phyloP scores from a whole-genome alignment of 2,113 vertebrate genomes.

The Cyprichromis sp. region DNA sequence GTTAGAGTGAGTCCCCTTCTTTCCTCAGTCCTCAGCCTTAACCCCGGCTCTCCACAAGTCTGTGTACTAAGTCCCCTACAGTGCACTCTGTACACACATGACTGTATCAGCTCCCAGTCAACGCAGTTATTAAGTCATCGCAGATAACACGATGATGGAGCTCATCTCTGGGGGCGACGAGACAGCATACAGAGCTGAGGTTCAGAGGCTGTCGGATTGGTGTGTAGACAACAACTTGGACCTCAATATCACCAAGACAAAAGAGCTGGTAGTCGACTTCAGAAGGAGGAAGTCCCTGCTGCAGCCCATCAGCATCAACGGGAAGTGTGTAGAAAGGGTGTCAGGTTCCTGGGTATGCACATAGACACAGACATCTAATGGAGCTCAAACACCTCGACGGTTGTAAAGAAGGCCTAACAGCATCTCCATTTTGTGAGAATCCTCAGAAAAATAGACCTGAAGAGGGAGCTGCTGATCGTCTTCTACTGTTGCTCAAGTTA shows the following conservation, averaged over 20 bases:
- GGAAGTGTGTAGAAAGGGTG: not conserved
- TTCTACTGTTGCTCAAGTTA: not conserved
- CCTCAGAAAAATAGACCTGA: not conserved
- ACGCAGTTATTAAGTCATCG: not conserved
- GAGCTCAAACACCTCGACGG: not conserved
- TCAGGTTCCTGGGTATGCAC: not conserved
- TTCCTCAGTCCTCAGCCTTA: not conserved
- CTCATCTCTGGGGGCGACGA: not conserved
- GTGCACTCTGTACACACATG: not conserved
- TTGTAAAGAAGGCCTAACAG: not conserved
- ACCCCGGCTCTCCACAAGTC: not conserved
- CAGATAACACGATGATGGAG: not conserved
- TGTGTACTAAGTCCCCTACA: not conserved
- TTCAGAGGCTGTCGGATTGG: not conserved
- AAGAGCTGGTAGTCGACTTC: not conserved
- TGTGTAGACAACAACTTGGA: not conserved
- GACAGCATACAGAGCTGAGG: not conserved
- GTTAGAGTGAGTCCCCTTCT: not conserved
- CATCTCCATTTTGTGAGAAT: not conserved
- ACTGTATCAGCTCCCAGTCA: not conserved
- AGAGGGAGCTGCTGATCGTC: not conserved
- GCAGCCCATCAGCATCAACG: not conserved
- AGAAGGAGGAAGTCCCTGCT: not conserved
- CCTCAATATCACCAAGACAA: not conserved
- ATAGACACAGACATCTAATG: not conserved